Conservation (phyloP, 2,888 invertebrate species). For the Schizotus pectinicornis region DNA sequence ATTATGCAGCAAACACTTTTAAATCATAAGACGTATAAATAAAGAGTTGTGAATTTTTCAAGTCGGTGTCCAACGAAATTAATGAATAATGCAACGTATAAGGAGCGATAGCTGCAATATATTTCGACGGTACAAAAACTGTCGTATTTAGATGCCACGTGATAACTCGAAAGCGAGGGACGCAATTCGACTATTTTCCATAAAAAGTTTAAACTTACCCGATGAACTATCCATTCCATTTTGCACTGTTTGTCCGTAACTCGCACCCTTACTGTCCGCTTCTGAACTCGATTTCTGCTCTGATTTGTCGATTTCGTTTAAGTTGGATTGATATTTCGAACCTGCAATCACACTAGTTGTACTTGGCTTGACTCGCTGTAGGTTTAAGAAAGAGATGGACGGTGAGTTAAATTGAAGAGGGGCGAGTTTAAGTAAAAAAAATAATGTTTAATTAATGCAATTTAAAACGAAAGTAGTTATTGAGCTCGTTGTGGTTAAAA, state of each 20-base stretch:
- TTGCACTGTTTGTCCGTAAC: conserved; percentile 41
- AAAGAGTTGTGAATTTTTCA: not conserved
- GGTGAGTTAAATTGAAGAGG: conserved; percentile 4
- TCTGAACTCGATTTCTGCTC: conserved; percentile 72
- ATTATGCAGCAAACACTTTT: too few relatives aligned
- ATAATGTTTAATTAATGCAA: conserved; percentile 1
- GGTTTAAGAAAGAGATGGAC: conserved; percentile 5
- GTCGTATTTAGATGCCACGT: conserved; percentile 18
- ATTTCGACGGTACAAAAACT: conserved; percentile 13
- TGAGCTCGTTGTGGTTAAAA: conserved; percentile 16
- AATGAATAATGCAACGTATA: conserved; percentile 23
- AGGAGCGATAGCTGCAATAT: conserved; percentile 15
- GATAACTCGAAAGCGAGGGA: conserved; percentile 11
- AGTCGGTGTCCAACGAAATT: conserved; percentile 5
- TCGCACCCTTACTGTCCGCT: conserved; percentile 60
- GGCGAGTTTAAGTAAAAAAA: not conserved
- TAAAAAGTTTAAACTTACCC: conserved; percentile 37
- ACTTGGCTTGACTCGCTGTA: not conserved
- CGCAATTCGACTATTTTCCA: conserved; percentile 19
- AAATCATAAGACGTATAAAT: conserved; percentile 2
- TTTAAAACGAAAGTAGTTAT: conserved; percentile 1
- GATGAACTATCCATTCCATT: conserved; percentile 26
- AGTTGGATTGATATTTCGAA: conserved; percentile 74
- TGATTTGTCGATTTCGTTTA: conserved; percentile 81
- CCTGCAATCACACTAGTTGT: conserved; percentile 60